Evolutionary conservation across 1,140 invertebrate species (phyloP).

Genomic region (Drosophila sp.): DNA sequence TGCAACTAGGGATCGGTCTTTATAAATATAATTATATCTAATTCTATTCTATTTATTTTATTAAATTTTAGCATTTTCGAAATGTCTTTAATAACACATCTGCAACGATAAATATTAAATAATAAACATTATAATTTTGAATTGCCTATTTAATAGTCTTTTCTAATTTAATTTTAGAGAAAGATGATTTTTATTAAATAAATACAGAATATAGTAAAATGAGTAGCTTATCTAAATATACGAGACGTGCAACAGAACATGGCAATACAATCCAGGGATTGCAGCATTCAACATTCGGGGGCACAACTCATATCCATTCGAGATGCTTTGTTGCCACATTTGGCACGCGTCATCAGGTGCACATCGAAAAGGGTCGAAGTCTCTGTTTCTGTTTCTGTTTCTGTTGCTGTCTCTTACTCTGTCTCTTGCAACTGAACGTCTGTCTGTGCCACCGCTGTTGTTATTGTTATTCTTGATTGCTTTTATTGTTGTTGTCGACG

Average conservation of each 20-base stretch:
- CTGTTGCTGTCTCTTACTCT: conserved; percentile 14
- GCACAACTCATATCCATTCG: conserved; percentile 7
- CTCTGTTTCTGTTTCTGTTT: conserved; percentile 35
- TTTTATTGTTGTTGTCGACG: conserved; percentile 53
- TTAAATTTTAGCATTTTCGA: no score
- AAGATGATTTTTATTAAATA: no score
- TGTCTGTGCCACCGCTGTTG: background rate
- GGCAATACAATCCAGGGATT: conserved; percentile 2
- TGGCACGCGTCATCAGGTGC: conserved; percentile 79
- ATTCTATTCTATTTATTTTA: no score
- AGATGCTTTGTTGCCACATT: conserved; percentile 63
- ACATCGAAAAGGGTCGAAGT: background rate
- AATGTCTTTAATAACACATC: no score
- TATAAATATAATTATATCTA: no score
- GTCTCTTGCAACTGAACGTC: conserved; percentile 5
- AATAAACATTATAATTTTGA: no score
- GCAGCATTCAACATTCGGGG: background rate
- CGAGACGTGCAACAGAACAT: conserved; percentile 19
- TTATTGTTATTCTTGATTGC: conserved; percentile 32
- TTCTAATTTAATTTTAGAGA: no score
- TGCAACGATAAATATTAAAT: no score
- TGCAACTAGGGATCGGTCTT: no score
- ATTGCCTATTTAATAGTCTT: no score
- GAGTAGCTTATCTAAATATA: no score
- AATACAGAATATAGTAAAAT: no score